Percentiles rank a stretch among this genome's conserved stretches.
Evolutionary conservation across 2,113 vertebrate species (phyloP).

Genomic region (Callaeas wilsoni): DNA sequence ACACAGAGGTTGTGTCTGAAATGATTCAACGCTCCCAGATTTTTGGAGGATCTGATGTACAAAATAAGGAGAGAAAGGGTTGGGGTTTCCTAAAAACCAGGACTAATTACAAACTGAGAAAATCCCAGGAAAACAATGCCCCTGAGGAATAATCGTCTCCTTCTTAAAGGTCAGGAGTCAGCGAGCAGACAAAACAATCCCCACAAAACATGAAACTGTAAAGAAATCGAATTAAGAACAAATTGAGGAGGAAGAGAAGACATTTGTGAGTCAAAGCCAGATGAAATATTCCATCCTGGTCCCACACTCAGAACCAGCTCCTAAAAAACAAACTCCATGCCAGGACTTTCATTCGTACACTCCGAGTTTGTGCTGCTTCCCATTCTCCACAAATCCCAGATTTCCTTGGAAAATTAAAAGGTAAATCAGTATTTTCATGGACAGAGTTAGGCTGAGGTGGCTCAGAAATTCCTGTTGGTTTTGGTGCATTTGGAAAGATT

Average conservation of each 20-base stretch:
- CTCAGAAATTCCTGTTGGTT: neutral
- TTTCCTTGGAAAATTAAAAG: neutral
- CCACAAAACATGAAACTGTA: neutral
- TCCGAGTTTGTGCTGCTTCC: neutral
- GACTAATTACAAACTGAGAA: neutral
- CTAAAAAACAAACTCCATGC: neutral
- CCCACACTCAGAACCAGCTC: neutral
- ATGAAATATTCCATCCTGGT: neutral
- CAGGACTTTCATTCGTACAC: neutral
- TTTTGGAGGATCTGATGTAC: neutral
- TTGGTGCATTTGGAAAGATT: neutral
- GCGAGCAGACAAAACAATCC: neutral
- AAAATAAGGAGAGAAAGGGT: neutral
- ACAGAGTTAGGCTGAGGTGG: neutral
- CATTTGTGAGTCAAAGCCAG: neutral
- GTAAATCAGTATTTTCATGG: neutral
- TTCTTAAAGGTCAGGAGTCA: neutral
- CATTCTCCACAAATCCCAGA: fast-evolving
- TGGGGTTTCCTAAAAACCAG: neutral
- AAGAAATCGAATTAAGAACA: neutral
- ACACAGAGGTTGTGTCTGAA: neutral
- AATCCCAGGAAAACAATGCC: neutral
- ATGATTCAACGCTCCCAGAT: neutral
- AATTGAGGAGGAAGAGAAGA: neutral
- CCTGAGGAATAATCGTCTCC: neutral